phyloP scores from a whole-genome alignment of 2,113 vertebrate species.

The Datnioides undecimradiatus region DNA sequence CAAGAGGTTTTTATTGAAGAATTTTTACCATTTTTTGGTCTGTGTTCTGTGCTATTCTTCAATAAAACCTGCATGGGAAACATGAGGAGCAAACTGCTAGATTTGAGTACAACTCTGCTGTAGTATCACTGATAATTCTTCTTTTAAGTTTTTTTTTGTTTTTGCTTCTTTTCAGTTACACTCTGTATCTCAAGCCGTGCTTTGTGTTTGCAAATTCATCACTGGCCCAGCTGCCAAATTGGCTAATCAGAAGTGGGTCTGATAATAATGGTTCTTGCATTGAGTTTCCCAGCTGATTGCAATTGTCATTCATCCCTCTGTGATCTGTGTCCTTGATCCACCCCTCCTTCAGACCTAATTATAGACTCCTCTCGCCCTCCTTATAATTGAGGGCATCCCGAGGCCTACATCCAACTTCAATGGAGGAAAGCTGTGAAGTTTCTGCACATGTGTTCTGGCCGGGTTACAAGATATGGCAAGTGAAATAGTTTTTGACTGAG shows the following conservation, averaged over 20 bases:
- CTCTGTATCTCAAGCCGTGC: background rate
- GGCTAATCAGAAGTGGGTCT: constrained; percentile 63
- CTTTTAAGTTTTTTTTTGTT: background rate
- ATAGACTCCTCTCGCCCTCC: constrained; percentile 80
- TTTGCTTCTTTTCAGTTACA: constrained; percentile 2
- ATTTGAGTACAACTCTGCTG: background rate
- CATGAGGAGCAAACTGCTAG: background rate
- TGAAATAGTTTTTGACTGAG: background rate
- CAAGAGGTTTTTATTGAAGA: constrained; percentile 15
- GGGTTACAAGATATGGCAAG: constrained; percentile 1
- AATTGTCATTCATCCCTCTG: constrained; percentile 75
- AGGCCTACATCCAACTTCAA: constrained; percentile 80
- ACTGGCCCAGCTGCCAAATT: constrained; percentile 37
- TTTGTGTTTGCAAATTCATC: constrained; percentile 39
- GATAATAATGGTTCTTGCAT: constrained; percentile 58
- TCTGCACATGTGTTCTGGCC: constrained; percentile 28
- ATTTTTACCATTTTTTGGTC: too few relatives aligned
- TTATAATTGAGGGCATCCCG: constrained; percentile 84
- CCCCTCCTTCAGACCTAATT: constrained; percentile 77
- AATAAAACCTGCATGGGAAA: background rate
- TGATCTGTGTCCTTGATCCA: constrained; percentile 78
- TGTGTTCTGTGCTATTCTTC: background rate
- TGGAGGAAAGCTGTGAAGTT: constrained; percentile 61
- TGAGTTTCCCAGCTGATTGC: constrained; percentile 68
- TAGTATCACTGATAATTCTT: background rate